Conservation (phyloP, 2,797 vertebrate genomes). For the Graptemys geographica region DNA sequence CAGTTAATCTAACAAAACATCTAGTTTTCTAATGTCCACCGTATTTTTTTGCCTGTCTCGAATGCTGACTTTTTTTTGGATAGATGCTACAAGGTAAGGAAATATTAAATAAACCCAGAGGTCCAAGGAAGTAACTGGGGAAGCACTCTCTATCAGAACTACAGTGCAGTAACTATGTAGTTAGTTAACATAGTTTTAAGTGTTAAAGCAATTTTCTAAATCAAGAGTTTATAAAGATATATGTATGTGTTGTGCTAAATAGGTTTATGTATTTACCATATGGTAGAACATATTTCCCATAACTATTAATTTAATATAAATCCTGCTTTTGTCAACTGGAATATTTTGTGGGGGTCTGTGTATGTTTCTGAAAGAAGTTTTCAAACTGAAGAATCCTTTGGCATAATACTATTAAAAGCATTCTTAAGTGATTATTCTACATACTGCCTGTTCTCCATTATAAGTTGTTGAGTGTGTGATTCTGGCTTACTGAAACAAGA, state of each 20-base stretch:
- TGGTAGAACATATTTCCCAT: neutral
- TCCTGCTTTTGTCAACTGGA: neutral
- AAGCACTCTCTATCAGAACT: neutral
- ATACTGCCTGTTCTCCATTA: neutral
- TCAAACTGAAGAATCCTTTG: neutral
- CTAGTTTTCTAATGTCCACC: neutral
- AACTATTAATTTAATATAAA: neutral
- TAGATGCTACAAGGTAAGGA: neutral
- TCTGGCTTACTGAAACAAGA: constrained; percentile 39
- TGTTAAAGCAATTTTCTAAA: neutral
- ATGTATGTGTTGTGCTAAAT: neutral
- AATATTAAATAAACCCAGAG: neutral
- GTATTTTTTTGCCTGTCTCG: neutral
- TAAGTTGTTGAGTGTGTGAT: constrained; percentile 1
- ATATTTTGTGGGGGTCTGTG: neutral
- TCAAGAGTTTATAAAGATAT: neutral
- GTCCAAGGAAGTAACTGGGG: neutral
- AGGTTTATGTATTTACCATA: neutral
- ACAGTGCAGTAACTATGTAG: neutral
- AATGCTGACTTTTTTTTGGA: neutral
- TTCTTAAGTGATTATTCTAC: neutral
- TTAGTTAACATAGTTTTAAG: neutral
- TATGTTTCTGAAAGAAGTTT: neutral
- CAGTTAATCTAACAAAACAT: neutral
- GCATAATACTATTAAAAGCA: neutral